Percentiles rank a stretch among this genome's conserved stretches.
Evolutionary conservation across 2,797 vertebrate species (phyloP).

Genomic region (Gorsachius magnificus): DNA sequence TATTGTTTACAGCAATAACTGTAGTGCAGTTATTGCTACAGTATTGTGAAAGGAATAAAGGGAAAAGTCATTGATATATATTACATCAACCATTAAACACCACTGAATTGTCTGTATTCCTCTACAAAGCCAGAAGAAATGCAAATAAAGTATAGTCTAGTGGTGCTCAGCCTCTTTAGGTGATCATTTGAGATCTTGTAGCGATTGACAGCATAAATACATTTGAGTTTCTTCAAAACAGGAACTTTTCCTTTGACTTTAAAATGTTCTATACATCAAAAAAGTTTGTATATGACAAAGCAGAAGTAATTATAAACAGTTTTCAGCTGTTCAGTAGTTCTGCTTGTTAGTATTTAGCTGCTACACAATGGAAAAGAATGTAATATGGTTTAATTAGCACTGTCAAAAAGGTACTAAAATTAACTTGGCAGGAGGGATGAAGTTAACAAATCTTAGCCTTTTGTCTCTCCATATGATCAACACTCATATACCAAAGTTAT

Average conservation of each 20-base stretch:
- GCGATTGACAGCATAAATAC: not conserved
- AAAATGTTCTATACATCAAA: not conserved
- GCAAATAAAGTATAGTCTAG: not conserved
- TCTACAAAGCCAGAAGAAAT: not conserved
- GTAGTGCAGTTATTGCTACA: not conserved
- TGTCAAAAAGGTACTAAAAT: not conserved
- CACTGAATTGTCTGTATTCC: not conserved
- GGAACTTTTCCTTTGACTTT: not conserved
- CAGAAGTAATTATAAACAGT: not conserved
- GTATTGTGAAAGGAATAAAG: not conserved
- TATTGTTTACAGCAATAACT: not conserved
- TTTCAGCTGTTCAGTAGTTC: not conserved
- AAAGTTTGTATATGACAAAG: not conserved
- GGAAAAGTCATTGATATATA: not conserved
- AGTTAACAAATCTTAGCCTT: constrained; percentile 18
- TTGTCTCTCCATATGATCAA: not conserved
- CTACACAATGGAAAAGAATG: not conserved
- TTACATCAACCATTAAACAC: not conserved
- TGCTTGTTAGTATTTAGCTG: not conserved
- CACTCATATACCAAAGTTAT: not conserved
- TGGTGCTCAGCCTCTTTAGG: not conserved
- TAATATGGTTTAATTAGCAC: not conserved
- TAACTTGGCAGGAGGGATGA: not conserved
- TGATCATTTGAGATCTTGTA: not conserved
- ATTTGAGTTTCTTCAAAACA: not conserved